Evolutionary conservation across 2,888 invertebrate genomes (phyloP), one percentile per base, ranked within the genome.

Genomic region (Drosophila fulvimacula): DNA sequence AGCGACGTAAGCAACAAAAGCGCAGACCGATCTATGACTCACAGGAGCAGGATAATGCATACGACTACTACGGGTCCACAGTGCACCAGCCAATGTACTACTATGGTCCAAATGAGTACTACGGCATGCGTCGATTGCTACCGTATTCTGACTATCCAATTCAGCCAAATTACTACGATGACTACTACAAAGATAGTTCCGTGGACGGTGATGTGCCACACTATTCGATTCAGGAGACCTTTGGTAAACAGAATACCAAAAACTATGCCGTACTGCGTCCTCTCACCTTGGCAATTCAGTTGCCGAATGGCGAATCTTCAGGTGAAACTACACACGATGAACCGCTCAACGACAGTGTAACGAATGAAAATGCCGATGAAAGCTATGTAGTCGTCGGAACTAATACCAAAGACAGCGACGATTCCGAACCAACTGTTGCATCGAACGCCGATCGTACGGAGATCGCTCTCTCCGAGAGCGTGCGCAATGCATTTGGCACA

Each of bases 401-500:
- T n/a, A 51, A 19, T 13, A 15, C 36, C 42, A 65, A 52, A 53
- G 39, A 10, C 53, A 60, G 32, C 13, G 64, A 1, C 17, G 21
- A n/a, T 15, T 19, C 27, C 13, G n/a, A 52, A 55, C 4, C 51
- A 51, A 52, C 24, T 30, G 57, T 60, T 27, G 60, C 13, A 60
- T 11, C 60, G 30, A 36, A 24, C 10, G 57, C 67, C 11, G 61
- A 70, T 19, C 21, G 13, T 27, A 21, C 38, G n/a, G 21, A 32
- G 4, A n/a, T n/a, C n/a, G n/a, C n/a, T n/a, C 63, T 75, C 60
- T 79, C 76, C 13, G 70, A 77, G 42, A 69, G 76, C 58, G 62
- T 81, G 59, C 86, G 85, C 27, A 89, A 80, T 76, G 62, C 71
- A n/a, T 59, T 89, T 1, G 78, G 80, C 41, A 53, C 76, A 17